phyloP scores from a whole-genome alignment of 2,113 vertebrate species.

The Fulica atra region DNA sequence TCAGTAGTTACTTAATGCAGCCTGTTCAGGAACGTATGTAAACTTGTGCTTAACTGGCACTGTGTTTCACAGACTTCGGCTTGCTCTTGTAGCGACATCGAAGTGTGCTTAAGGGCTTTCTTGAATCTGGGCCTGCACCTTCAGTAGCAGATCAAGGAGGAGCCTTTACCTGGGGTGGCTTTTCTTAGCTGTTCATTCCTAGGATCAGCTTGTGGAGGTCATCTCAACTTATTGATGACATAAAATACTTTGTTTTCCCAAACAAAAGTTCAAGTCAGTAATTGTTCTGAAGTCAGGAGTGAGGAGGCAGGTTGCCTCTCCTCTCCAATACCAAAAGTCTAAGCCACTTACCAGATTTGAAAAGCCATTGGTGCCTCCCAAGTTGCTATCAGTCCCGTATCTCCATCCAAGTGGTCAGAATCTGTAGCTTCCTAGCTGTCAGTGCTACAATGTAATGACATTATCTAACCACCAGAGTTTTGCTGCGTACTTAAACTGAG shows the following conservation, averaged over 20 bases:
- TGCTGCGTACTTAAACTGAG: neutral
- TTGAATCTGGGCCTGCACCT: neutral
- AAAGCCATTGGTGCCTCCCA: neutral
- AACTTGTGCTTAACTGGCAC: neutral
- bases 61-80: neutral
- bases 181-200: neutral
- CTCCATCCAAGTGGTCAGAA: neutral
- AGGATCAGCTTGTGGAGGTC: neutral
- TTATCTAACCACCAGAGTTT: neutral
- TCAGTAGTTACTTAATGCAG: neutral
- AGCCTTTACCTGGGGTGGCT: neutral
- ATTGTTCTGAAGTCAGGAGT: neutral
- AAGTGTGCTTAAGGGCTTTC: neutral
- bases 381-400: neutral
- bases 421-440: neutral
- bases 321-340: neutral
- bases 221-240: neutral
- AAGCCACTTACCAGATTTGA: neutral
- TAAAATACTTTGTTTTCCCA: neutral
- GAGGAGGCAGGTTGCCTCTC: neutral
- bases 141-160: neutral
- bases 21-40: neutral
- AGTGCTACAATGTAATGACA: neutral
- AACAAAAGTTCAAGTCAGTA: neutral
- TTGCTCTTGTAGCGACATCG: neutral